These are phyloP conservation scores for Sinentomon sp. DNA, from an alignment of 2,888 invertebrate genomes.

Conservation along the genomic window DNA sequence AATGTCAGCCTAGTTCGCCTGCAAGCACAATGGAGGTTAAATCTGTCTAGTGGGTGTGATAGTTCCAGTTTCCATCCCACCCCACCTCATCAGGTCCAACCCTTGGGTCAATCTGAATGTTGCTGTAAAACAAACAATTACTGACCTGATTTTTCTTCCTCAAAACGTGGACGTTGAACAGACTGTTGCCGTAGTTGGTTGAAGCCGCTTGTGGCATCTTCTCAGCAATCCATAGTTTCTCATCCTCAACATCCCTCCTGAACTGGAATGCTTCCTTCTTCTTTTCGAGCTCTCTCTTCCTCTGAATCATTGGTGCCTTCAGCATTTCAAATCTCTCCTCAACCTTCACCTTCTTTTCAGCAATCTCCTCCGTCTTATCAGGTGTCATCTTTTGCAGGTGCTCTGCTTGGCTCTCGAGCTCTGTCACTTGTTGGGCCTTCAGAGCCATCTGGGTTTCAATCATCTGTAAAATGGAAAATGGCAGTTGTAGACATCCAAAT, in stretches of 20 bases:
- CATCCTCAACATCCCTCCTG: slow-evolving; percentile 91
- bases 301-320: slow-evolving; percentile 64
- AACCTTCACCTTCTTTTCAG: slow-evolving; percentile 74
- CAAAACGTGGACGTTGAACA: slow-evolving; percentile 89
- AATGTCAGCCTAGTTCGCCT: too few relatives aligned
- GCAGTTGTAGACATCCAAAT: too few relatives aligned
- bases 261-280: slow-evolving; percentile 96
- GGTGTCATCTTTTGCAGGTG: slow-evolving; percentile 81
- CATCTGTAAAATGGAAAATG: slow-evolving; percentile 25
- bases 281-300: slow-evolving; percentile 67
- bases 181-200: slow-evolving; percentile 76
- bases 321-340: slow-evolving; percentile 81
- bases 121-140: slow-evolving; percentile 2
- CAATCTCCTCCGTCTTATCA: slow-evolving; percentile 85
- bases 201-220: slow-evolving; percentile 82
- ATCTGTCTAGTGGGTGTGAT: too few relatives aligned
- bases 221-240: slow-evolving; percentile 90
- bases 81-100: too few relatives aligned
- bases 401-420: slow-evolving; percentile 82
- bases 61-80: too few relatives aligned
- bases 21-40: too few relatives aligned
- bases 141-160: slow-evolving; percentile 73
- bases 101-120: too few relatives aligned
- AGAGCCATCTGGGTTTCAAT: slow-evolving; percentile 95
- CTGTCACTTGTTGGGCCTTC: slow-evolving; percentile 75